These are phyloP conservation scores for Montipora sp. DNA, from an alignment of 64 coral and sea anemone species.

Conservation along the genomic window DNA sequence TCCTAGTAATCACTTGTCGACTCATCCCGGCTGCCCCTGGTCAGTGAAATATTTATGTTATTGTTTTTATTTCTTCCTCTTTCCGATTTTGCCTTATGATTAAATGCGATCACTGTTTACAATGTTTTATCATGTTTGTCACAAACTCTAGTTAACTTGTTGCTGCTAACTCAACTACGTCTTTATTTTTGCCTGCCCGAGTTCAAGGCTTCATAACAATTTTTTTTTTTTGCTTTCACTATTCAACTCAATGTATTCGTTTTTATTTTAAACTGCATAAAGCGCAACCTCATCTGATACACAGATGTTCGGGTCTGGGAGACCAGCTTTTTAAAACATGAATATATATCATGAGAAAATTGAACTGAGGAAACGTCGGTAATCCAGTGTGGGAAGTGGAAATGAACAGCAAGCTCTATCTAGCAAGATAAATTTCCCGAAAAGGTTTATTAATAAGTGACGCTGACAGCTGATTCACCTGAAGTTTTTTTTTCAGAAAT, in stretches of 20 bases:
- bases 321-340: background rate
- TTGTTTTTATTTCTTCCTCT: too few species aligned
- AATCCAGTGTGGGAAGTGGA: background rate
- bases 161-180: background rate
- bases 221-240: background rate
- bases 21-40: background rate
- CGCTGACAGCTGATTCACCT: constrained; percentile 18
- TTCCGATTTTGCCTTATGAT: background rate
- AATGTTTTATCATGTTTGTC: background rate
- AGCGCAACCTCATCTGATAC: constrained; percentile 37
- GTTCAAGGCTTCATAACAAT: background rate
- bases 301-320: constrained; percentile 30
- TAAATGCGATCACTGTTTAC: background rate
- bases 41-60: background rate
- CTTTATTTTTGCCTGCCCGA: background rate
- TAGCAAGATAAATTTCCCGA: background rate
- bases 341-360: background rate
- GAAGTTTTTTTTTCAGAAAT: constrained; percentile 38
- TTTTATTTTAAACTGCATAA: background rate
- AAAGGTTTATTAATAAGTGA: background rate
- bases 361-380: background rate
- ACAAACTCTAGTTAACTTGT: background rate
- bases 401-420: constrained; percentile 10
- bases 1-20: background rate
- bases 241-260: constrained; percentile 31